A percentile compares a stretch with the other conserved stretches of the same genome.
These are phyloP conservation scores for Ciconia stormi DNA, from an alignment of 2,113 vertebrate genomes.

Conservation along the genomic window DNA sequence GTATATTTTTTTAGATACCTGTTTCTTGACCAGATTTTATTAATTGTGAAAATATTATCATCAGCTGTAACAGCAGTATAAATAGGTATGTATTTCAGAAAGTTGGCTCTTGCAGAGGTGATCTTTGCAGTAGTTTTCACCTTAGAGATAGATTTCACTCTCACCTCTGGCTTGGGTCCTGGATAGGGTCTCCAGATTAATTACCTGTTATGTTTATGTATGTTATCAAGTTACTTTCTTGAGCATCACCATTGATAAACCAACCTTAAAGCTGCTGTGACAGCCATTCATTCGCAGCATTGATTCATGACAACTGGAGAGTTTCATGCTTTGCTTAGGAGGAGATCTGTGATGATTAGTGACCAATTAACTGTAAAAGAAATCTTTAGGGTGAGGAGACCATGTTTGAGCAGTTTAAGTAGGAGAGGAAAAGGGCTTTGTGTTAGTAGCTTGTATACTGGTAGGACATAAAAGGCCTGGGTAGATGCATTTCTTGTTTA, in stretches of 20 bases:
- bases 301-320: neutral
- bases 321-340: neutral
- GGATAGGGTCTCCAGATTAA: neutral
- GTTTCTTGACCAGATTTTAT: neutral
- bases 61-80: neutral
- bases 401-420: neutral
- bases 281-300: neutral
- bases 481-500: neutral
- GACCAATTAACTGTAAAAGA: neutral
- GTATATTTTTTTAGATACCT: neutral
- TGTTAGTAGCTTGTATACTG: neutral
- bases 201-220: neutral
- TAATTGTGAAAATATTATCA: neutral
- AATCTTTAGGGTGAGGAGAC: neutral
- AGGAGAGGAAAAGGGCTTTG: neutral
- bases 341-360: neutral
- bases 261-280: neutral
- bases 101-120: neutral
- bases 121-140: neutral
- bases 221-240: neutral
- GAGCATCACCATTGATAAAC: neutral
- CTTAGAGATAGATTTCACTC: neutral
- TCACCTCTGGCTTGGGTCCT: neutral
- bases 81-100: neutral
- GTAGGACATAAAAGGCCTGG: neutral